Evolutionary conservation across 2,797 vertebrate genomes (phyloP).

Genomic region (Ceyx erithaca): DNA sequence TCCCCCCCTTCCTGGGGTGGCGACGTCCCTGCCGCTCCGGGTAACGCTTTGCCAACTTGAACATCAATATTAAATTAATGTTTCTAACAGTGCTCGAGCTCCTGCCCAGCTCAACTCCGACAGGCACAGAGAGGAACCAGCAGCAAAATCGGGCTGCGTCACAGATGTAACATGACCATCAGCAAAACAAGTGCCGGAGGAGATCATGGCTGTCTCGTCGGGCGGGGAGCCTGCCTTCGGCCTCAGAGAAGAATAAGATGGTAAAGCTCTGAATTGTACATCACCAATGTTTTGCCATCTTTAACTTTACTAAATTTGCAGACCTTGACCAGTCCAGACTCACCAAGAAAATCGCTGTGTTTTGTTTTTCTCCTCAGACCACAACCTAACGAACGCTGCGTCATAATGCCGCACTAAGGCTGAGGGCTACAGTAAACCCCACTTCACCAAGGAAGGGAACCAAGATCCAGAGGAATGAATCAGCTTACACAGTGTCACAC

Average conservation of each 20-base stretch:
- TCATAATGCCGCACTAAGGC: conserved; percentile 33
- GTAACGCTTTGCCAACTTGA: neutral
- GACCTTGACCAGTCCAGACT: neutral
- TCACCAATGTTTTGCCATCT: neutral
- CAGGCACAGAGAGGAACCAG: neutral
- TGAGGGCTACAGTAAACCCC: neutral
- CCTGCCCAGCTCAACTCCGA: conserved; percentile 5
- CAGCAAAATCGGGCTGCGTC: conserved; percentile 67
- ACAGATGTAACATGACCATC: conserved; percentile 67
- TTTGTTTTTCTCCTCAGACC: neutral
- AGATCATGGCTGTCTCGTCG: conserved; percentile 42
- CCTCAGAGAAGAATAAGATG: neutral
- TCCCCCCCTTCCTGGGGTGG: neutral
- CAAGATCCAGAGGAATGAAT: neutral
- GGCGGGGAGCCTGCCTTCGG: neutral
- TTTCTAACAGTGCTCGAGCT: neutral
- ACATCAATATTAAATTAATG: neutral
- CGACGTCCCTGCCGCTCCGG: neutral
- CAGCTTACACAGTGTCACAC: conserved; percentile 9
- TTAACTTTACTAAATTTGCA: neutral
- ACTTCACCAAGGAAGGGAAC: neutral
- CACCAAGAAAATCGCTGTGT: neutral
- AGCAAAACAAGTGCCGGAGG: conserved; percentile 41
- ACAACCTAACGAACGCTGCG: neutral
- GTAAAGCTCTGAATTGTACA: neutral